Evolutionary conservation across 1,140 invertebrate species (phyloP).

Genomic region (Bombus haemorrhoidalis): DNA sequence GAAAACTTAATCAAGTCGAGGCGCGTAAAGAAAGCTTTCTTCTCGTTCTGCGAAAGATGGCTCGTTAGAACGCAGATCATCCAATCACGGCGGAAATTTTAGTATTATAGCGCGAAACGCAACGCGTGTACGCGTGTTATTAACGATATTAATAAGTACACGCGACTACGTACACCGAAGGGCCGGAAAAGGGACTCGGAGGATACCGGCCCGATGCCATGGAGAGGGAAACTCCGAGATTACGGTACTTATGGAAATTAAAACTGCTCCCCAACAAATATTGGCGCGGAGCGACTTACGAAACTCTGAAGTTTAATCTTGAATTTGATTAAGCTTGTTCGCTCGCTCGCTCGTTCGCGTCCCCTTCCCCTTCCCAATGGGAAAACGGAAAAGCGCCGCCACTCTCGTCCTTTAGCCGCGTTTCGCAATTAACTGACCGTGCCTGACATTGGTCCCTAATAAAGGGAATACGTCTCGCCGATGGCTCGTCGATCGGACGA

Average conservation of each 20-base stretch:
- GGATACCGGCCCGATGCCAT: background rate
- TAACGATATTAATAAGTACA: constrained; percentile 31
- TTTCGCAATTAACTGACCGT: constrained; percentile 72
- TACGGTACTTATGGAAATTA: constrained; percentile 79
- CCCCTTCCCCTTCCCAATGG: background rate
- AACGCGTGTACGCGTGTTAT: constrained; percentile 30
- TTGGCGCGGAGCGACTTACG: constrained; percentile 69
- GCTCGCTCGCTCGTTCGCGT: constrained; percentile 34
- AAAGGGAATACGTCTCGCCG: constrained; percentile 35
- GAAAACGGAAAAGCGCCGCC: constrained; percentile 23
- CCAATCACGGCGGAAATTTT: constrained; percentile 64
- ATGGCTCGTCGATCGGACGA: constrained; percentile 1
- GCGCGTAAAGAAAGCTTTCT: background rate
- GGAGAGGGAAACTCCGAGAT: constrained; percentile 58
- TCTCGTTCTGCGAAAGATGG: background rate
- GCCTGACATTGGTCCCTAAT: constrained; percentile 61
- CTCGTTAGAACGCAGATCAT: constrained; percentile 75
- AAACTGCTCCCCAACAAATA: constrained; percentile 77
- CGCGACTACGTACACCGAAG: background rate
- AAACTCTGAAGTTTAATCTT: constrained; percentile 77
- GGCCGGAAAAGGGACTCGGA: constrained; percentile 22
- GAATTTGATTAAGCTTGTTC: constrained; percentile 75
- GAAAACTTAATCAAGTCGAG: constrained; percentile 48
- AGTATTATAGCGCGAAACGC: constrained; percentile 71
- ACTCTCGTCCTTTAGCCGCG: background rate